Evolutionary conservation across 1,140 invertebrate genomes (phyloP), one percentile per base, ranked within the genome.

Genomic region (Philopotamus ludificatus): DNA sequence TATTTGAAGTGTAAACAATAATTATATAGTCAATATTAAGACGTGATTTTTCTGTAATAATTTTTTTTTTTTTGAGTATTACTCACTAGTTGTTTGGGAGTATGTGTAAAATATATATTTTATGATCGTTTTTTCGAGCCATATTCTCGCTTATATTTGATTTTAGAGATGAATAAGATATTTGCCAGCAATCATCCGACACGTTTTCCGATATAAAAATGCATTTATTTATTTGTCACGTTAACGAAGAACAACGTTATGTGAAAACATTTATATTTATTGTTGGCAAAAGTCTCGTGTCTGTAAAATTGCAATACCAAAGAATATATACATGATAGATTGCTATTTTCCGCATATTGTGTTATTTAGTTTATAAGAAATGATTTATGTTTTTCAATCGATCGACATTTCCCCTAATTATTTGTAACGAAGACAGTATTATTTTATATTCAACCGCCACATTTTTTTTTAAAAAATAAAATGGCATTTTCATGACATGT

Each of bases 21-120:
- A 66, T 61, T 34, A 61, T 55, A 66, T 61, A 66, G 57, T 66
- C 58, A 66, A 66, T 66, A 66, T 55, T 67, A 57, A 67, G 42
- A 63, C 41, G 57, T 49, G 47, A 60, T 53, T 60, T 51, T 53
- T 60, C 54, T 44, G 25, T 39, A 50, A 18, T 64, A 44, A 2
- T 57, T 39, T 20, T 4, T 18, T 21, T 51, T 34, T 55, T 64
- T 42, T 25, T 16, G 21, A 50, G n/a, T 21, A 45, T 25, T 23
- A 42, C 49, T 61, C 28, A 44, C 26, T 50, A 22, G 39, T 66
- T 59, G 63, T 65, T 58, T 53, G 34, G 55, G 39, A 53, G 22
- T 54, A 54, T 50, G 26, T 34, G 18, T 50, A 64, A 18, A 57
- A 26, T 60, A 45, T 25, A 21, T 41, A 53, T 21, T 34, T 50